phyloP scores from a whole-genome alignment of 2,113 vertebrate genomes.

The Orthonyx spaldingii region DNA sequence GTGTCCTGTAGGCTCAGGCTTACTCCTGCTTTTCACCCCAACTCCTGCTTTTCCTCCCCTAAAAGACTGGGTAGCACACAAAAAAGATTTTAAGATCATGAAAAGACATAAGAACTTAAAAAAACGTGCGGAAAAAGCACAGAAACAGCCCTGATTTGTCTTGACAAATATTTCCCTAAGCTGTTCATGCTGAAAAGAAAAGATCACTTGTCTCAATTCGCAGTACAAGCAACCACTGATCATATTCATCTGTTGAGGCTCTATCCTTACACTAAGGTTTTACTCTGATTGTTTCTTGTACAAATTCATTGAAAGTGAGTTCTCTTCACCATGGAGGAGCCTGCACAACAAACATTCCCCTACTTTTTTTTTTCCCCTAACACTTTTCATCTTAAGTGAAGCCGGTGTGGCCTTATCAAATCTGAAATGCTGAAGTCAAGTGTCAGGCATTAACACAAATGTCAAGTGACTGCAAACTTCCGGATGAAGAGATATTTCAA shows the following conservation, averaged over 20 bases:
- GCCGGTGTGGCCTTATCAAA: conserved; percentile 5
- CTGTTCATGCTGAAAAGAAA: neutral
- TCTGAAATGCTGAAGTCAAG: conserved; percentile 22
- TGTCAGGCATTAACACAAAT: conserved; percentile 40
- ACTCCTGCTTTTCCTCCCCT: accelerated
- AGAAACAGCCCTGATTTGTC: neutral
- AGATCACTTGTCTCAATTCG: neutral
- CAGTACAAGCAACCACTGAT: neutral
- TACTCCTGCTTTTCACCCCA: neutral
- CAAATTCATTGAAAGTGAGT: neutral
- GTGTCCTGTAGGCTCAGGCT: neutral
- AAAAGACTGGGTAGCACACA: neutral
- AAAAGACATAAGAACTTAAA: neutral
- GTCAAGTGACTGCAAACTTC: conserved; percentile 41
- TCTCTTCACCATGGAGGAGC: neutral
- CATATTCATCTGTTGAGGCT: neutral
- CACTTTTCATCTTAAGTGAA: neutral
- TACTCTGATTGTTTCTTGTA: neutral
- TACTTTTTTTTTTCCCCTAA: neutral
- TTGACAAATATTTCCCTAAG: neutral
- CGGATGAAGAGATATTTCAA: neutral
- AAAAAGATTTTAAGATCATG: neutral
- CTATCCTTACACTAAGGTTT: neutral
- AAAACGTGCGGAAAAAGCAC: neutral
- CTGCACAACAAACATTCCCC: neutral